Base-by-base conservation (phyloP, 92 coral and sea anemone species). In the Porites evermanni region DNA sequence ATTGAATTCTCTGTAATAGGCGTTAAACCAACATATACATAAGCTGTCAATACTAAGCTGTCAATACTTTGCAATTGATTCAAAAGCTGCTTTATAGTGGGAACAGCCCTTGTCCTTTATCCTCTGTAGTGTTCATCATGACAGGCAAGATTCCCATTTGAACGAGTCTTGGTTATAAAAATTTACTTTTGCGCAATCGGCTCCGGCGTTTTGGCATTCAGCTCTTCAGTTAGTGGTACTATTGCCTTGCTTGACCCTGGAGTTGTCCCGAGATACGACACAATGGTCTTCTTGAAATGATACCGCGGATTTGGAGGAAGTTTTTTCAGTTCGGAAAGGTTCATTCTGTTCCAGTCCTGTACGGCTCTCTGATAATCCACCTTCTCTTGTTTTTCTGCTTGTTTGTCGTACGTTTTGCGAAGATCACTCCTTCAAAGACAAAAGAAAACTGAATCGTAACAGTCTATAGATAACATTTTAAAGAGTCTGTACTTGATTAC, bases 261-360 rank as follows among this genome's bases (percentile, higher is more conserved):
- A 16, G 99, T 91, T 7, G 99, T 97, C 23, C 98, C 98, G 21
- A 97, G 90, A 64, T 97, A 97, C 16, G 97, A 93, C 88, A 91
- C 88, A 68, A 97, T 97, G 10, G 99, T 93, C 68, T 92, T 91
- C 90, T 92, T 95, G 29, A 93, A 92, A 90, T 95, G 99, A 61
- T 91, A 88, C 32, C 99, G 91, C 18, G 96, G 91, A 53, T 89
- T 94, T 5, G 95, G 91, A 16, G 99, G 99, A 12, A 96, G 92
- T 44, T 90, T 91, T 68, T 91, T 95, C 47, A 95, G 85, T 79
- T 96, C 99, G 9, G 88, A 88, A 11, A 96, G 77, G 80, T 95
- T 94, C 99, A 96, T 96, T 79, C 98, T 91, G 59, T 95, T 89
- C 99, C 98, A 96, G 86, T 94, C 99, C 60, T 93, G 91, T 72